Base-by-base conservation (phyloP, 1,140 invertebrate genomes). In the Littorina saxatilis region DNA sequence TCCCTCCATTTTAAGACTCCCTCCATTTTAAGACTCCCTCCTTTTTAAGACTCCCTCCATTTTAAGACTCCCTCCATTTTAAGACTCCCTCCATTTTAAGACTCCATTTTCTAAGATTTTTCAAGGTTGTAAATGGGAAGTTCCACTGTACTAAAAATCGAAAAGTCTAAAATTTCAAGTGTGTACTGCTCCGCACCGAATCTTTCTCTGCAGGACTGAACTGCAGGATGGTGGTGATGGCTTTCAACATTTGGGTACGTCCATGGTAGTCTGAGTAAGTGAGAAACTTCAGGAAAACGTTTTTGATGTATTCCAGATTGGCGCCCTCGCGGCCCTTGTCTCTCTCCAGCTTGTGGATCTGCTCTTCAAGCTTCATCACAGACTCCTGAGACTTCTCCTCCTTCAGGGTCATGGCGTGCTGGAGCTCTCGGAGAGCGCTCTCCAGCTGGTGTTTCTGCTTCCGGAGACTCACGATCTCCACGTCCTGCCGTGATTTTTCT, bases 251-350 rank as follows among this genome's bases (percentile, higher is more conserved):
- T 88, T 97, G 96, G 32, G 94, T 93, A 85, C 95, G 95, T 13
- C 95, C 95, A 7, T 94, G 94, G 20, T 92, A 89, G 90, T 96
- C 96, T 4, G 50, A 81, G 7, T 75, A 79, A 20, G 83, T 86
- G 74, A 98, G 93, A 89, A 95, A 98, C 83, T 96, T 96, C 29
- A 97, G 94, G 61, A 97, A 95, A 13, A 98, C 96, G 92, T 98
- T 98, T 91, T 98, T 98, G 81, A 98, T 90, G 90, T 98, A 98
- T 90, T 97, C 96, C 61, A 97, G 91, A 93, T 97, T 97, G 0
- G 96, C 96, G 15, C 96, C 96, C 92, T 97, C 96, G 32, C 96
- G 92, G 3, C 95, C 96, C 88, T 96, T 95, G 85, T 95, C 96
- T 9, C 96, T 93, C 86, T 96, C 94, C 58, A 96, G 90, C 87